These are phyloP conservation scores for Nylanderia fulva DNA, from an alignment of 1,140 invertebrate genomes.

Conservation along the genomic window DNA sequence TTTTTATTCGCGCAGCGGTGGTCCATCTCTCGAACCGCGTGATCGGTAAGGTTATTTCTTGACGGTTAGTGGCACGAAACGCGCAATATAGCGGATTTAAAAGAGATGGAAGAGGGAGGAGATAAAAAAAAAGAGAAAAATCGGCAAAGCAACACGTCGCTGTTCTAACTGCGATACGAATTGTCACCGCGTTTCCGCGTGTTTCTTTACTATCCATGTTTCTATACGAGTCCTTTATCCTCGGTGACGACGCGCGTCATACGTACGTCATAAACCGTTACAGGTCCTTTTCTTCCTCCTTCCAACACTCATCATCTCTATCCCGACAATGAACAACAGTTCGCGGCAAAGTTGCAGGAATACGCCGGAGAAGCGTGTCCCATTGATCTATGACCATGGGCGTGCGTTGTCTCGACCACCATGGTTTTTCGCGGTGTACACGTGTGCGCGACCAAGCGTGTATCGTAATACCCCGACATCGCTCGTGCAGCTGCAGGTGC, in stretches of 20 bases:
- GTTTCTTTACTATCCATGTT: conserved; percentile 82
- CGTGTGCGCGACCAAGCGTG: conserved; percentile 40
- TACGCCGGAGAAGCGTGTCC: conserved; percentile 71
- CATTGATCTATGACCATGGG: conserved; percentile 74
- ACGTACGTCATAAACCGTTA: conserved; percentile 48
- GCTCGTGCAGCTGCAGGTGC: conserved; percentile 57
- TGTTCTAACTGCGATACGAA: conserved; percentile 83
- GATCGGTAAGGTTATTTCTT: conserved; percentile 79
- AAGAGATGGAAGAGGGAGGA: conserved; percentile 23
- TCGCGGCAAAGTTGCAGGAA: conserved; percentile 64
- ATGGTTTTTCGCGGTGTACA: conserved; percentile 35
- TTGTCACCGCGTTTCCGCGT: conserved; percentile 85
- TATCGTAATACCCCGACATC: conserved; percentile 2
- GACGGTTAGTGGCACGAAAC: conserved; percentile 71
- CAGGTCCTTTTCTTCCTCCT: conserved; percentile 57
- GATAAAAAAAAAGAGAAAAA: conserved; percentile 34
- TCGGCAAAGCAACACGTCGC: conserved; percentile 82
- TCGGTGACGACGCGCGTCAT: conserved; percentile 73
- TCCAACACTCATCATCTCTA: conserved; percentile 50
- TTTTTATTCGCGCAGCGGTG: conserved; percentile 76
- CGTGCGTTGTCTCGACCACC: conserved; percentile 65
- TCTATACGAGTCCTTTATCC: conserved; percentile 82
- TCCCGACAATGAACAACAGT: conserved; percentile 69
- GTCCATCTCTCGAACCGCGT: conserved; percentile 79
- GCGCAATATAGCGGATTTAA: conserved; percentile 60